A percentile compares a stretch with the other conserved stretches of the same genome.
Evolutionary conservation across 2,888 invertebrate species (phyloP).

Genomic region (Meghimatium bilineatum): DNA sequence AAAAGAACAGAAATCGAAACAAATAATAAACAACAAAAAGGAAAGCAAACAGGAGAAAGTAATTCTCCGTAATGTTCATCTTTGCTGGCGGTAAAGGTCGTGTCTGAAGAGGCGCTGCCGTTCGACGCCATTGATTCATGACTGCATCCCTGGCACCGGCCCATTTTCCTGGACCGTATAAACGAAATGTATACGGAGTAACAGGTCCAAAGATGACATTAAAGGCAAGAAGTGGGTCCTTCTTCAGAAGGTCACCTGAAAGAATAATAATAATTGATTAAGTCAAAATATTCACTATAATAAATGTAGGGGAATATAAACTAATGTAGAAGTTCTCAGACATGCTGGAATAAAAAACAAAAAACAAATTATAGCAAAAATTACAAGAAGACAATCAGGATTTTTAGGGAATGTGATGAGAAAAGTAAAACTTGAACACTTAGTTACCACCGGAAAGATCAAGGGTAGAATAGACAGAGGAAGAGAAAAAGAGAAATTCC

Average conservation of each 20-base stretch:
- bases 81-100: background rate
- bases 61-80: background rate
- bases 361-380: too few relatives aligned
- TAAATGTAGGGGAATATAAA: too few relatives aligned
- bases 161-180: conserved; percentile 77
- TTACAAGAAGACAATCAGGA: too few relatives aligned
- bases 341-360: too few relatives aligned
- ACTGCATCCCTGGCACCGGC: conserved; percentile 71
- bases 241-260: conserved; percentile 59
- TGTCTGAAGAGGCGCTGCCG: conserved; percentile 24
- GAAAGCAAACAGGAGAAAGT: background rate
- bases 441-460: too few relatives aligned
- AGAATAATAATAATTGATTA: background rate
- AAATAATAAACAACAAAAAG: conserved; percentile 5
- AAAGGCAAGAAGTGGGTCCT: conserved; percentile 65
- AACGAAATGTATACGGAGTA: conserved; percentile 75
- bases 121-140: background rate
- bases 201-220: conserved; percentile 71
- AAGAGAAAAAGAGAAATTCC: too few relatives aligned
- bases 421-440: too few relatives aligned
- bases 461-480: too few relatives aligned
- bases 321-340: too few relatives aligned
- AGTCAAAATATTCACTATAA: too few relatives aligned
- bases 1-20: conserved; percentile 17
- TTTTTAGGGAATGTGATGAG: too few relatives aligned